These are phyloP conservation scores for Laticauda colubrina DNA, from an alignment of 2,113 vertebrate genomes.

Conservation along the genomic window DNA sequence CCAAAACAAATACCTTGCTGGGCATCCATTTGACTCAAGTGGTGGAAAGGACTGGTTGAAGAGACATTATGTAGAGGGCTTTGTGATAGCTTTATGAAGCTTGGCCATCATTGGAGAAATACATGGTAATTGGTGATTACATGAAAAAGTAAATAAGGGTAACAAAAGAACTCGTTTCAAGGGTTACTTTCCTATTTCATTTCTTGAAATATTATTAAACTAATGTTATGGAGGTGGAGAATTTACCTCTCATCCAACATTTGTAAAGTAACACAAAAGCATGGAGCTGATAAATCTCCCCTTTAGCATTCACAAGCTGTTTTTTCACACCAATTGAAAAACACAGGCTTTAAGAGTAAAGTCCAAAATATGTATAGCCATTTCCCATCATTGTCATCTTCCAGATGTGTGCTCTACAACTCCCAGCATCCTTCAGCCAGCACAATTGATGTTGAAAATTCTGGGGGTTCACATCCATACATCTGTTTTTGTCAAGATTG, in stretches of 20 bases:
- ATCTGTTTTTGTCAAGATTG: not conserved
- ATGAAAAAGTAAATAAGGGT: not conserved
- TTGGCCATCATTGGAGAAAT: not conserved
- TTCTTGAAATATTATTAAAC: not conserved
- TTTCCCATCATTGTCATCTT: not conserved
- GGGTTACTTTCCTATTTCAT: not conserved
- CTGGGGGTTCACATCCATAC: not conserved
- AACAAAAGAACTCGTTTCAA: not conserved
- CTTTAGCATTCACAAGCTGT: fast-evolving
- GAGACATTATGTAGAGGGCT: not conserved
- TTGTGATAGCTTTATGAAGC: not conserved
- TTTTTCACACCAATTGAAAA: not conserved
- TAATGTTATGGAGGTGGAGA: not conserved
- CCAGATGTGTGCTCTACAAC: not conserved
- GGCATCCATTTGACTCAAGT: not conserved
- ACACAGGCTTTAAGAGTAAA: not conserved
- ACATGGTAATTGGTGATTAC: not conserved
- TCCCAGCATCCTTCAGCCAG: not conserved
- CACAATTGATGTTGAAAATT: not conserved
- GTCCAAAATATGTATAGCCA: not conserved
- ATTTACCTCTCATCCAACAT: not conserved
- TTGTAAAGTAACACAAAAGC: not conserved
- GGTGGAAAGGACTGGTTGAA: not conserved
- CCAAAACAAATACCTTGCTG: not conserved
- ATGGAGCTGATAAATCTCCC: not conserved